A percentile compares a stretch with the other conserved stretches of the same genome.
These are phyloP conservation scores for Elmis aenea DNA, from an alignment of 2,888 invertebrate genomes.

Conservation along the genomic window DNA sequence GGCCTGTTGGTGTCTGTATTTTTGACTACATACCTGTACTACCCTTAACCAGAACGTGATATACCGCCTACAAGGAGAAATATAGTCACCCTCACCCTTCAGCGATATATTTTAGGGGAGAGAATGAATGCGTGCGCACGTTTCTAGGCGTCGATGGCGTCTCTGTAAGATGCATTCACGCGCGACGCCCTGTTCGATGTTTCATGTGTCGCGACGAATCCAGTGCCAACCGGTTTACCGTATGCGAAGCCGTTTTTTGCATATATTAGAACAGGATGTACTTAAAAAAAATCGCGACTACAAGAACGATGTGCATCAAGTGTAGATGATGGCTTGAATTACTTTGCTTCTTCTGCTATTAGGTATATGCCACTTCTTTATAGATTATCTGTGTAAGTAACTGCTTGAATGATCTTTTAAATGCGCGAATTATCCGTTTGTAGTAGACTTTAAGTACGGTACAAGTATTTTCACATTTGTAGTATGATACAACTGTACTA, in stretches of 20 bases:
- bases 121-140: conserved; percentile 19
- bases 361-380: conserved; percentile 16
- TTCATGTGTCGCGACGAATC: conserved; percentile 14
- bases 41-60: conserved; percentile 9
- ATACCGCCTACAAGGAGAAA: conserved; percentile 15
- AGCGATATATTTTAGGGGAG: conserved; percentile 17
- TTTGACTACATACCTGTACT: conserved; percentile 11
- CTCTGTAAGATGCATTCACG: conserved; percentile 22
- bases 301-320: conserved; percentile 12
- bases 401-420: no score
- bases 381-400: no score
- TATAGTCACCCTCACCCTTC: conserved; percentile 17
- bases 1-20: conserved; percentile 9
- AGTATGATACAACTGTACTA: no score
- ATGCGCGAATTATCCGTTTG: no score
- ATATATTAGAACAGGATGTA: conserved; percentile 11
- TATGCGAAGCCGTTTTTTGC: conserved; percentile 10
- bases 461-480: no score
- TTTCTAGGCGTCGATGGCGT: conserved; percentile 20
- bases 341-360: conserved; percentile 7
- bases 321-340: conserved; percentile 19
- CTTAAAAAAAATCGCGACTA: conserved; percentile 7
- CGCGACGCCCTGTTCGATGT: conserved; percentile 23
- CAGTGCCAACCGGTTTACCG: conserved; percentile 9
- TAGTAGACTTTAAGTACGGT: no score